A percentile compares a stretch with the other conserved stretches of the same genome.
phyloP scores from a whole-genome alignment of 1,140 invertebrate species.

The Ericerus pela region DNA sequence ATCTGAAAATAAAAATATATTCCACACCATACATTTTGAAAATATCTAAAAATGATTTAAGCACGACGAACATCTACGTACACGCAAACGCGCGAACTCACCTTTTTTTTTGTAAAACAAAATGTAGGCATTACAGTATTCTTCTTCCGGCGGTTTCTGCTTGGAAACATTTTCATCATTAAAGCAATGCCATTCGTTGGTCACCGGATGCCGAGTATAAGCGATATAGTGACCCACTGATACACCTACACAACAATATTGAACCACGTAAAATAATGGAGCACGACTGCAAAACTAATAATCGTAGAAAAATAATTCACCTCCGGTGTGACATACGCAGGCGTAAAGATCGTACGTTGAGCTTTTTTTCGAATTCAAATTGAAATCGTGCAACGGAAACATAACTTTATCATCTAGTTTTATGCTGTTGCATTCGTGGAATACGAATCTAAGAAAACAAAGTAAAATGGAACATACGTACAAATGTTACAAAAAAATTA shows the following conservation, averaged over 20 bases:
- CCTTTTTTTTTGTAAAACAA: slow-evolving; percentile 50
- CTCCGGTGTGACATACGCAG: slow-evolving; percentile 55
- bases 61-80: too few species aligned
- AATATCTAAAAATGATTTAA: too few species aligned
- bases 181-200: slow-evolving; percentile 49
- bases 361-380: slow-evolving; percentile 27
- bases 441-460: slow-evolving; percentile 47
- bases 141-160: slow-evolving; percentile 43
- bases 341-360: slow-evolving; percentile 47
- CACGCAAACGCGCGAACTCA: too few species aligned
- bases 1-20: too few species aligned
- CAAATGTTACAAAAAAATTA: slow-evolving; percentile 7
- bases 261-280: background rate
- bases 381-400: slow-evolving; percentile 41
- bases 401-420: slow-evolving; percentile 52
- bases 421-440: slow-evolving; percentile 48
- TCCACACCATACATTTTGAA: too few species aligned
- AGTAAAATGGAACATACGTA: too few species aligned
- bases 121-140: slow-evolving; percentile 50
- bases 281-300: background rate
- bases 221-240: slow-evolving; percentile 54
- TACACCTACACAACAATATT: slow-evolving; percentile 33
- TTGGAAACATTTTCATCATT: slow-evolving; percentile 47
- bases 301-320: slow-evolving; percentile 30
- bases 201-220: slow-evolving; percentile 45